Percentiles rank a stretch among this genome's conserved stretches.
Evolutionary conservation across 23 tunicate species (phyloP).

Genomic region (Phallusia fumigata): DNA sequence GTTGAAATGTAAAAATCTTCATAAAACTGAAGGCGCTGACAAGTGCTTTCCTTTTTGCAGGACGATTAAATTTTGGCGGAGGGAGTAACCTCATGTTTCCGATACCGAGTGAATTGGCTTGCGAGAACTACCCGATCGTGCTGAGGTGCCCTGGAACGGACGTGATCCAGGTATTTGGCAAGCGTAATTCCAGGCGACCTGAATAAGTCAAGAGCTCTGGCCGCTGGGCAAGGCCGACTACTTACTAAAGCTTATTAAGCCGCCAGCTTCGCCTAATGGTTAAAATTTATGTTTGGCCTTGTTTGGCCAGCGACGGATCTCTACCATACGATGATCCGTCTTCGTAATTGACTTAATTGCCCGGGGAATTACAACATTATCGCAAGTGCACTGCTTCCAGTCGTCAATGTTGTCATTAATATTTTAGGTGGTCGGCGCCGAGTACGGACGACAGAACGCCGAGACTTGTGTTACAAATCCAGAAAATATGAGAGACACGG

Average conservation of each 20-base stretch:
- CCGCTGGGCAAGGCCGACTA: neutral
- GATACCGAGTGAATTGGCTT: slow-evolving; percentile 32
- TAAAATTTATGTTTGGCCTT: slow-evolving; percentile 10
- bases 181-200: neutral
- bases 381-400: neutral
- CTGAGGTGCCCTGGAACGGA: slow-evolving; percentile 58
- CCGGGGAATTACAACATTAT: neutral
- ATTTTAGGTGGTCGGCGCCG: slow-evolving; percentile 58
- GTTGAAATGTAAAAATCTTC: too few relatives aligned
- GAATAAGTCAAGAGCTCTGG: neutral
- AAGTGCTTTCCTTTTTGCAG: neutral
- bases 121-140: slow-evolving; percentile 58
- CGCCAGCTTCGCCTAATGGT: neutral
- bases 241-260: neutral
- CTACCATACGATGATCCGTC: neutral
- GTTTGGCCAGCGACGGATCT: neutral
- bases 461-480: slow-evolving; percentile 60
- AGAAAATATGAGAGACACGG: slow-evolving; percentile 32
- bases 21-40: neutral
- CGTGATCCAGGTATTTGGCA: slow-evolving; percentile 40
- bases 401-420: neutral
- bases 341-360: slow-evolving; percentile 1
- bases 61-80: slow-evolving; percentile 17
- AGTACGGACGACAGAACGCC: slow-evolving; percentile 68
- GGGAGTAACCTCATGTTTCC: slow-evolving; percentile 6